Evolutionary conservation across 2,113 vertebrate species (phyloP).

Genomic region (Hypocryptadius cinnamomeus): DNA sequence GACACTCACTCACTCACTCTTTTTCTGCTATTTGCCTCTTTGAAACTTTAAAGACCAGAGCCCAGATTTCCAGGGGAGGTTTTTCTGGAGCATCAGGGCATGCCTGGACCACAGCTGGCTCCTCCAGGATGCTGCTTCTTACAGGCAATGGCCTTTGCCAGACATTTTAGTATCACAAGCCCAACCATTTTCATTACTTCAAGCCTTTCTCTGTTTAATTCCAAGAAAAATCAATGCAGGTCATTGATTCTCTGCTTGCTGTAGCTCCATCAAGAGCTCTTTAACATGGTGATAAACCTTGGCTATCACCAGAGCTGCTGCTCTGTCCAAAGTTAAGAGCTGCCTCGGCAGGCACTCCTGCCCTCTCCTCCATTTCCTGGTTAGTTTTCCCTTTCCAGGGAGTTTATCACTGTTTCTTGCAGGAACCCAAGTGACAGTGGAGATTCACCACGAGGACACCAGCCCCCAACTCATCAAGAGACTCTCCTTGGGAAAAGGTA

Average conservation of each 20-base stretch:
- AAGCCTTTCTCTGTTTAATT: neutral
- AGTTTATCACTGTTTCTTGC: neutral
- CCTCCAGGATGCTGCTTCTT: neutral
- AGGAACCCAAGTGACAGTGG: slow-evolving; percentile 71
- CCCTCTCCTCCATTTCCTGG: fast-evolving
- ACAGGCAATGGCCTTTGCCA: neutral
- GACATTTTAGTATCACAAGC: neutral
- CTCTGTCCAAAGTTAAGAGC: neutral
- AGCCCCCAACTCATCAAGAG: slow-evolving; percentile 67
- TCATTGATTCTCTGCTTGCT: neutral
- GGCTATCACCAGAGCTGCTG: neutral
- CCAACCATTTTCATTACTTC: neutral
- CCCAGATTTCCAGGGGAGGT: neutral
- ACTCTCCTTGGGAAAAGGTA: slow-evolving; percentile 70
- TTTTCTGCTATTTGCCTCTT: neutral
- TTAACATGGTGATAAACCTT: neutral
- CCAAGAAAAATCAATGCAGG: slow-evolving; percentile 15
- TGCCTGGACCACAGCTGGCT: neutral
- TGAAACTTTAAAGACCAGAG: neutral
- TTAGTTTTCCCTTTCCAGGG: neutral
- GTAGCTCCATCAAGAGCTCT: neutral
- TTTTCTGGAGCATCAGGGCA: neutral
- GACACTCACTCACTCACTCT: neutral
- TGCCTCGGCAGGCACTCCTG: neutral
- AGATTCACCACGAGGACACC: slow-evolving; percentile 61